Evolutionary conservation across 2,888 invertebrate species (phyloP), one percentile per base, ranked within the genome.

Genomic region (Aspidiotus rigidus): DNA sequence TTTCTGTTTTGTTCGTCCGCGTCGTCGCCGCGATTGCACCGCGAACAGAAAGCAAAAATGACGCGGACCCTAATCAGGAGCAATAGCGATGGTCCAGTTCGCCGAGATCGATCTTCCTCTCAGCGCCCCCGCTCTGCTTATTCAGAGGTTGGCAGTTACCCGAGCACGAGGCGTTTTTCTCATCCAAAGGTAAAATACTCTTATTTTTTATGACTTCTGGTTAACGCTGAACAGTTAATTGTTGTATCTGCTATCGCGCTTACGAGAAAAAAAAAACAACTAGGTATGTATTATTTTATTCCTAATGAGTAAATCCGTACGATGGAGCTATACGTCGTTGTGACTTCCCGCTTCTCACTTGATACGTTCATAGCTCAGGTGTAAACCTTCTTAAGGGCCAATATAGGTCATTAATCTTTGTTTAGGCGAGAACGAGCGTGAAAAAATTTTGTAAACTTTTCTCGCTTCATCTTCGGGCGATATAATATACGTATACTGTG

Each of bases 351-450:
- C 59, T 42, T 28, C 17, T 41, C 57, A 44, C 42, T 42, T 28
- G 5, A 28, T 28, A 28, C 28, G 28, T 28, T 28, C 28, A 28
- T 28, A 28, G 28, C 28, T 28, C 28, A 59, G 59, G 59, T 59
- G 59, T 59, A 59, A 44, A 66, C 66, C 49, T 64, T n/a, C 16
- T 15, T 17, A 39, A 59, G 66, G 66, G 66, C 44, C 40, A 66
- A 66, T 28, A 28, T 57, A 66, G 66, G 66, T 66, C 66, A 57
- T 66, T 66, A 66, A 66, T 66, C 66, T 66, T 66, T 28, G 66
- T 42, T 66, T 66, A 66, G 17, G 66, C 57, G 49, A 59, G 59
- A 57, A 66, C 49, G 40, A 44, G 66, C 66, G 66, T 66, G 66
- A 66, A 66, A 66, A 66, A 66, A 66, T 66, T 66, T 28, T 28